Evolutionary conservation across 1,140 invertebrate genomes (phyloP), one percentile per base, ranked within the genome.

Genomic region (Aricia agestis): DNA sequence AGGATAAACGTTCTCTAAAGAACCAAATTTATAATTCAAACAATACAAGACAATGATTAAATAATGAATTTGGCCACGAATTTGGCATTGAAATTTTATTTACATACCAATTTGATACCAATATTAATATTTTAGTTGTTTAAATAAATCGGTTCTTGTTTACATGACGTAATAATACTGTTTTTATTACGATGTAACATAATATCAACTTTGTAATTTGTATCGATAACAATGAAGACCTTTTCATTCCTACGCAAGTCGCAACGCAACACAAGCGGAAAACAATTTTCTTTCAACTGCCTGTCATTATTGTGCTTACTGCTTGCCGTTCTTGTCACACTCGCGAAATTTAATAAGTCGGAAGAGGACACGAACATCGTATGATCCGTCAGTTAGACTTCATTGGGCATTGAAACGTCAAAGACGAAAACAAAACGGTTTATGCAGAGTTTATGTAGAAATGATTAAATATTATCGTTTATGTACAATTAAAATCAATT

Each of bases 351-450:
- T 17, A 57, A 42, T 41, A 17, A 9, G 79, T 70, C 67, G 9
- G 73, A 83, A 67, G 6, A 72, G 75, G 84, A 84, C n/a, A 59
- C 75, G 45, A 66, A 10, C 75, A 90, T 90, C 87, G 85, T 90
- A 90, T 80, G 87, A 90, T 90, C 78, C 82, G 81, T 85, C 85
- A 82, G 74, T 66, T 74, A 73, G 81, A 76, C 77, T 79, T 77
- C 71, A 86, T 84, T 84, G 84, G 81, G 70, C 72, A 75, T 61
- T 58, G 36, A 73, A 79, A 87, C 80, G 87, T 88, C 86, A 87
- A 82, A 74, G 76, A 82, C 72, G 79, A 89, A 86, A 89, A 88
- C 86, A 87, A 83, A 85, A 82, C 76, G 74, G 41, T 66, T 80
- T 77, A 72, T 70, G 70, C 76, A 52, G 45, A 19, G 59, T 63